Conservation (phyloP, 1,140 invertebrate genomes). For the Drosophila navojoa region DNA sequence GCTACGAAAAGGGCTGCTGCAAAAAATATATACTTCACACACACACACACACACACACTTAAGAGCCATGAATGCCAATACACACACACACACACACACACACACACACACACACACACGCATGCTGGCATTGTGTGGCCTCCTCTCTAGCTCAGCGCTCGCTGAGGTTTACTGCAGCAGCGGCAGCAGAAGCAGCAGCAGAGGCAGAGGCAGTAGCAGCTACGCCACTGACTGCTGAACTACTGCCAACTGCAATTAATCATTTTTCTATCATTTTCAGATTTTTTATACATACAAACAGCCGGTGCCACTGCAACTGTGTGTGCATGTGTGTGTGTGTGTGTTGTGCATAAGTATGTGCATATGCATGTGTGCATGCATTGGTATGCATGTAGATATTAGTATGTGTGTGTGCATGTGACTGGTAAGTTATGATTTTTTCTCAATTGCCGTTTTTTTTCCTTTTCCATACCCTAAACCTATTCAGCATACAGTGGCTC, state of each 20-base stretch:
- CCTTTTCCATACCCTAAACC: not conserved
- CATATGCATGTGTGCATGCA: not conserved
- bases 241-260: constrained; percentile 83
- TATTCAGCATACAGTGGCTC: not conserved
- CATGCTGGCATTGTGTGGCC: constrained; percentile 46
- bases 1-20: constrained; percentile 45
- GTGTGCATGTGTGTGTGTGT: not conserved
- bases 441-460: constrained; percentile 39
- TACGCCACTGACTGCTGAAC: constrained; percentile 72
- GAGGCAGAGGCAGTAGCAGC: constrained; percentile 17
- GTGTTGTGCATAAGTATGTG: constrained; percentile 13
- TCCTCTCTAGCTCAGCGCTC: constrained; percentile 39
- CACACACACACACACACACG: constrained; percentile 15
- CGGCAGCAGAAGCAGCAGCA: not conserved
- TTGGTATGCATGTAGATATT: no score
- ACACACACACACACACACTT: constrained; percentile 5
- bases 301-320: constrained; percentile 18
- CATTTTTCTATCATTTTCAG: constrained; percentile 84
- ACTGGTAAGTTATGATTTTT: constrained; percentile 63
- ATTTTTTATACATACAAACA: constrained; percentile 59
- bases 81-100: constrained; percentile 21
- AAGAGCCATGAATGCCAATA: constrained; percentile 56
- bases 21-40: constrained; percentile 32
- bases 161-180: constrained; percentile 61
- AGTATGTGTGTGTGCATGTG: constrained; percentile 12